Percentiles rank a stretch among this genome's conserved stretches.
Conservation (phyloP, 2,113 vertebrate genomes). For the Chitala chitala region DNA sequence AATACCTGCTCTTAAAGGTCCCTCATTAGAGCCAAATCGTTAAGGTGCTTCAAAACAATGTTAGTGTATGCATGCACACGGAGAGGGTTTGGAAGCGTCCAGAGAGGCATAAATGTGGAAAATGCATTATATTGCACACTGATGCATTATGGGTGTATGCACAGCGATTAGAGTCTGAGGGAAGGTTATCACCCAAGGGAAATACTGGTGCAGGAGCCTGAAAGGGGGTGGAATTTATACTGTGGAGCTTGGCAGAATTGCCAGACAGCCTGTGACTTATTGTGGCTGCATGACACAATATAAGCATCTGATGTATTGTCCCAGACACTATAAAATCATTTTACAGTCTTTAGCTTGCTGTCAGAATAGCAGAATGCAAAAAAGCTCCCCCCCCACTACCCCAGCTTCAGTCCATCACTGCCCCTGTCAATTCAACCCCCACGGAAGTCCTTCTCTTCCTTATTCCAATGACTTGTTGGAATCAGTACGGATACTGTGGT, state of each 20-base stretch:
- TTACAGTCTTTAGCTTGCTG: constrained; percentile 29
- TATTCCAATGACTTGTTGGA: background rate
- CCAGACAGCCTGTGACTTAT: constrained; percentile 31
- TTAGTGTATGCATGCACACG: too few relatives aligned
- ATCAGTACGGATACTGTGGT: too few relatives aligned
- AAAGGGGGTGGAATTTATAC: constrained; percentile 34
- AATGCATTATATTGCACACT: constrained; percentile 9
- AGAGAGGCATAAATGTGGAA: background rate
- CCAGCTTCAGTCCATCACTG: constrained; percentile 21
- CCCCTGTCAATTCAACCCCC: background rate
- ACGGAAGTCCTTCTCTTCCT: background rate
- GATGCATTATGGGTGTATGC: constrained; percentile 21
- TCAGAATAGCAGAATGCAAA: constrained; percentile 24
- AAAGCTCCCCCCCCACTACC: constrained; percentile 19
- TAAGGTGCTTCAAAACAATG: too few relatives aligned
- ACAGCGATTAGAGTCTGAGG: too few relatives aligned
- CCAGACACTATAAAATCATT: constrained; percentile 36
- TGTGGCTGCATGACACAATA: constrained; percentile 34
- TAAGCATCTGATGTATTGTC: constrained; percentile 40
- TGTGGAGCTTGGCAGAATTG: constrained; percentile 28
- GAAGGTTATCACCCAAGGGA: constrained; percentile 40
- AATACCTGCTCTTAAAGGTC: too few relatives aligned
- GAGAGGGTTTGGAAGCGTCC: too few relatives aligned
- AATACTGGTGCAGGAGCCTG: constrained; percentile 32
- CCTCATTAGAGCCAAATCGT: too few relatives aligned